These are phyloP conservation scores for Leptatherina wallacei DNA, from an alignment of 2,797 vertebrate genomes.

Conservation along the genomic window DNA sequence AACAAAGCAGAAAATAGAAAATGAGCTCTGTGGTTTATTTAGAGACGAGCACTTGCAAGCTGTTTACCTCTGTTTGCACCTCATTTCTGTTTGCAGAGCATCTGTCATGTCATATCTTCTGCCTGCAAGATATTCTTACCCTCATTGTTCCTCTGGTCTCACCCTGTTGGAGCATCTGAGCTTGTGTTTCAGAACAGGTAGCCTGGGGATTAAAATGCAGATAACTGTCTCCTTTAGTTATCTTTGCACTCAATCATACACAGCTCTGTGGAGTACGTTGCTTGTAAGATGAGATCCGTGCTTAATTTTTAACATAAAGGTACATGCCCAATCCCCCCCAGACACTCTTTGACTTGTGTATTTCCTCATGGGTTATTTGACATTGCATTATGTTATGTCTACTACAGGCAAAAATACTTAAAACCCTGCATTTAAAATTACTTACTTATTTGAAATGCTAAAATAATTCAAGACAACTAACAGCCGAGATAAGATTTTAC, in stretches of 20 bases:
- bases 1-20: slow-evolving; percentile 57
- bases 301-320: slow-evolving; percentile 76
- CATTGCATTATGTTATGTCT: slow-evolving; percentile 39
- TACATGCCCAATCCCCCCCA: slow-evolving; percentile 55
- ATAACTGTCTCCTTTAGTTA: slow-evolving; percentile 69
- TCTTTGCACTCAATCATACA: slow-evolving; percentile 55
- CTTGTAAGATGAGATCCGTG: slow-evolving; percentile 66
- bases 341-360: slow-evolving; percentile 44
- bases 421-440: slow-evolving; percentile 34
- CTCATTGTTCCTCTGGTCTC: slow-evolving; percentile 58
- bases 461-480: slow-evolving; percentile 34
- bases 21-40: slow-evolving; percentile 59
- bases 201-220: slow-evolving; percentile 73
- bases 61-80: slow-evolving; percentile 59
- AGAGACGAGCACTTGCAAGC: slow-evolving; percentile 55
- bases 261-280: slow-evolving; percentile 39
- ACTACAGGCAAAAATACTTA: slow-evolving; percentile 28
- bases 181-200: slow-evolving; percentile 53
- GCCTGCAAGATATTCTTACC: slow-evolving; percentile 66
- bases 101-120: slow-evolving; percentile 66
- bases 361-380: slow-evolving; percentile 46
- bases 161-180: slow-evolving; percentile 54
- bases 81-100: slow-evolving; percentile 52
- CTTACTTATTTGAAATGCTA: slow-evolving; percentile 22
- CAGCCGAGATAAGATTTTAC: slow-evolving; percentile 11